Conservation (phyloP, 2,113 vertebrate genomes). For the Petrocephalus zakoni region DNA sequence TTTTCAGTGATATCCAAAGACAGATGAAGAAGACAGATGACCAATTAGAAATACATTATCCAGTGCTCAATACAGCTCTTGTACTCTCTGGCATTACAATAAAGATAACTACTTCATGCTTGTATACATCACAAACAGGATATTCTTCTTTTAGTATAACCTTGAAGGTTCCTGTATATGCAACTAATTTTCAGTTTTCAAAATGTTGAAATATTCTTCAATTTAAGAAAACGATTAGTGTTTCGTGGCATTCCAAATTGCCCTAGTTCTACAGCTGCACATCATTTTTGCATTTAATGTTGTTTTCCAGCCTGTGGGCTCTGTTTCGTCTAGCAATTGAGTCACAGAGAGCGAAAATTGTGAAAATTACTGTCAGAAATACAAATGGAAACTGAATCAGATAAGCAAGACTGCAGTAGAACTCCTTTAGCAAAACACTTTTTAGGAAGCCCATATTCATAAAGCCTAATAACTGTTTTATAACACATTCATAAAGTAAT, state of each 20-base stretch:
- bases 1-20: constrained; percentile 19
- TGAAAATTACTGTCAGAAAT: not conserved
- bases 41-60: not conserved
- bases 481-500: no score
- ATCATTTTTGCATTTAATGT: not conserved
- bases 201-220: not conserved
- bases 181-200: not conserved
- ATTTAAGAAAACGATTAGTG: not conserved
- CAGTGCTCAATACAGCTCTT: not conserved
- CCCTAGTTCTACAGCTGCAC: not conserved
- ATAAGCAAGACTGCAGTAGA: not conserved
- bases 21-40: not conserved
- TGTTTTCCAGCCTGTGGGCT: constrained; percentile 1
- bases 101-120: not conserved
- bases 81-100: not conserved
- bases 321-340: not conserved
- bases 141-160: not conserved
- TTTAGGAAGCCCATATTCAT: no score
- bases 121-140: not conserved
- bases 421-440: not conserved
- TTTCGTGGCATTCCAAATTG: not conserved
- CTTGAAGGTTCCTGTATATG: not conserved
- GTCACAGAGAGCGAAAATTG: not conserved
- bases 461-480: no score
- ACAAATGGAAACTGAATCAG: not conserved